Evolutionary conservation across 2,888 invertebrate species (phyloP), one percentile per base, ranked within the genome.

Genomic region (Campaea margaritaria): DNA sequence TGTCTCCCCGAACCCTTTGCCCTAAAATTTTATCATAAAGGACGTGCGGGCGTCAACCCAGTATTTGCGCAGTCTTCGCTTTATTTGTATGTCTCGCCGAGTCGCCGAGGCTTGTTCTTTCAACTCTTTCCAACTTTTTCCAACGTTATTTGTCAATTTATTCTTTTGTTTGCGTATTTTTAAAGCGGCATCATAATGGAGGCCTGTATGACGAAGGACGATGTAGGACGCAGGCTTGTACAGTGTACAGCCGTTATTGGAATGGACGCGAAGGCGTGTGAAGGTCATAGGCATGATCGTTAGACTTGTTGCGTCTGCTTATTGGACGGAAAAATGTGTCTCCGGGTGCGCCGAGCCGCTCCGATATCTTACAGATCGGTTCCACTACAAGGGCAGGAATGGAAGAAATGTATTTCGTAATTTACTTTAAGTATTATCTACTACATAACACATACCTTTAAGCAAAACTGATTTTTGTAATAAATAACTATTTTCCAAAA

Each of bases 1-100:
- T 57, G 56, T 56, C 50, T 34, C 28, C 39, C 48, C 38, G 52
- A 49, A 49, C 45, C 54, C 51, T 28, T 21, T 54, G 54, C 51
- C 61, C 47, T 65, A 60, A 62, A 67, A 65, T 66, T 52, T 64
- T 65, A 64, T 65, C 55, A 70, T 55, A 67, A 69, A 71, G 72
- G 74, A 49, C 70, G 73, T 39, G 43, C 67, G 72, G 68, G 48
- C 65, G 56, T 70, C 74, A 62, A 74, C 69, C 72, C 64, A 53
- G 63, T 68, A 68, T 66, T 66, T 64, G 63, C 68, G 58, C 61
- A 58, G 41, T 60, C 50, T 52, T 50, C 49, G 51, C 44, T 61
- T 66, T 65, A 68, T 67, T 68, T 67, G 62, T 62, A 64, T 58
- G 54, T 58, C 50, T 56, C 28, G 52, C 36, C 45, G 39, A 31